Base-by-base conservation (phyloP, 2,888 invertebrate species). In the Hyles lineata region DNA sequence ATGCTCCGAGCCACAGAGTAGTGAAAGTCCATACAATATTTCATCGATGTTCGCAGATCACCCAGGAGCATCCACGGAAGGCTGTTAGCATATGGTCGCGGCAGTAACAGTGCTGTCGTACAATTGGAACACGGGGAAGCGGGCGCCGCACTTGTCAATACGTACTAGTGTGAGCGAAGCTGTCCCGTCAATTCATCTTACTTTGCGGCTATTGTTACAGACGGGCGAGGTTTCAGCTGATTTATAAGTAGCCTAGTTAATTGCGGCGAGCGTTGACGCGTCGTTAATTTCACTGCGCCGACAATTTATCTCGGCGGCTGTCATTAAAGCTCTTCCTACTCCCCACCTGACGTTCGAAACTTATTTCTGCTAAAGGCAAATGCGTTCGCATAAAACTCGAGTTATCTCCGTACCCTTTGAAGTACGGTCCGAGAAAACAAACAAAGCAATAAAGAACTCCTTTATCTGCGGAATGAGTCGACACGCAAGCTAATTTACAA, bases 401-500 rank as follows among this genome's bases (percentile, higher is more conserved):
- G 87, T 92, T 94, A 94, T 94, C 93, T 93, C 90, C 84, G 86
- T 89, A 86, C 85, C 89, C 94, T 94, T 94, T 94, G 94, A 94
- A 93, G 94, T 92, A 90, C 89, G 89, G 90, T 86, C 90, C 87
- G 89, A 92, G 94, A 93, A 94, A 94, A 93, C 93, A 94, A 94
- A 94, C 94, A 93, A 90, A 93, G 93, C 90, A 93, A 94, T 94
- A 94, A 94, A 94, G 94, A 91, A 93, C 89, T 90, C 91, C 92
- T 94, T 94, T 93, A 93, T 94, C 93, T 89, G 90, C 90, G 91
- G 91, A 90, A 90, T 89, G 92, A 94, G 94, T 94, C 94, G 94
- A 94, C 94, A 94, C 94, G 94, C 94, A 90, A 94, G 93, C 94
- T 94, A 94, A 94, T 94, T 94, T 94, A 94, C 94, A 92, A 94